phyloP scores from a whole-genome alignment of 2,113 vertebrate species.

The Ptilonorhynchus violaceus region DNA sequence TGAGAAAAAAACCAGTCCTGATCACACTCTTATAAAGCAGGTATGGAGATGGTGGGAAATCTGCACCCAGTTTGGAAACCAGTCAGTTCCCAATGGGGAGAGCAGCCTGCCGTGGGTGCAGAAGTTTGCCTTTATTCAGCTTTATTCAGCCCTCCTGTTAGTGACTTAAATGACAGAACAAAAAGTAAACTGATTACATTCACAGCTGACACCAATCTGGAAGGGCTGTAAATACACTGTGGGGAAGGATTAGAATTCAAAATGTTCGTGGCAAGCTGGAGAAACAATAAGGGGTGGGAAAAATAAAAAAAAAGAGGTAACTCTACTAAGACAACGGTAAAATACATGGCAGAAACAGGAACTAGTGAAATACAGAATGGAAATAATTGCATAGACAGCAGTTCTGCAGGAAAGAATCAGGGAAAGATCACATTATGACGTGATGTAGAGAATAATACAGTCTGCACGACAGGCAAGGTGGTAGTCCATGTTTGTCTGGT shows the following conservation, averaged over 20 bases:
- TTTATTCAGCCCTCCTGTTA: neutral
- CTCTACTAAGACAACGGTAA: neutral
- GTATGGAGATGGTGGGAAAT: neutral
- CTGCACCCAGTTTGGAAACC: neutral
- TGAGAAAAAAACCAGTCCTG: neutral
- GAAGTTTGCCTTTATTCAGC: neutral
- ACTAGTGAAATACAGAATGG: neutral
- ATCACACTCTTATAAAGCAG: neutral
- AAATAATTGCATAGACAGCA: neutral
- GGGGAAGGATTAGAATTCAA: constrained; percentile 34
- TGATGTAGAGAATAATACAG: neutral
- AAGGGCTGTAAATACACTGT: constrained; percentile 7
- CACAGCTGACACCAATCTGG: constrained; percentile 27
- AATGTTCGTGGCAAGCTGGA: neutral
- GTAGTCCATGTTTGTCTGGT: neutral
- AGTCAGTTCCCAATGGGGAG: neutral
- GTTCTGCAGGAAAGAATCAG: neutral
- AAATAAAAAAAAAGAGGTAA: neutral
- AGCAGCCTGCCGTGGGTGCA: neutral
- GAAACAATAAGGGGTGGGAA: neutral
- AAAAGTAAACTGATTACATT: constrained; percentile 41
- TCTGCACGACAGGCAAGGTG: neutral
- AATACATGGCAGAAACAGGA: neutral
- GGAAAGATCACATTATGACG: neutral
- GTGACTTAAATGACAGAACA: neutral